A percentile compares a stretch with the other conserved stretches of the same genome.
Evolutionary conservation across 2,113 vertebrate genomes (phyloP).

Genomic region (Takifugu bimaculatus): DNA sequence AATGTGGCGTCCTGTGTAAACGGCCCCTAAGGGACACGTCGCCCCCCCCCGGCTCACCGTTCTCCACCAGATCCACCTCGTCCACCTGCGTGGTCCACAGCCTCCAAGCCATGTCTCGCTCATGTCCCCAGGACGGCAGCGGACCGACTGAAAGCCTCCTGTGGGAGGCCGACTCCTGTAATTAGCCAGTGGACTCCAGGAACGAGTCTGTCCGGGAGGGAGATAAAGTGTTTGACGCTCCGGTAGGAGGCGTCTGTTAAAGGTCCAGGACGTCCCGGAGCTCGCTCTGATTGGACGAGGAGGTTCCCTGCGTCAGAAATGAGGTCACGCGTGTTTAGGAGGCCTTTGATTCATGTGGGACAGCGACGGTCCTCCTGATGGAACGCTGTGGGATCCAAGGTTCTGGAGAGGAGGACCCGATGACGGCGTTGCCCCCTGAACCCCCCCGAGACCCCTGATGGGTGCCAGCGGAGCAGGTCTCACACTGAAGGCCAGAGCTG

Average conservation of each 20-base stretch:
- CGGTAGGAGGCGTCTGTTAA: background rate
- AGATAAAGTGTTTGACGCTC: constrained; percentile 5
- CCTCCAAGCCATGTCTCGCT: constrained; percentile 47
- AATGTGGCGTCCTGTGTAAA: no score
- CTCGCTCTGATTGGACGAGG: constrained; percentile 8
- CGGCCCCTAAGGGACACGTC: no score
- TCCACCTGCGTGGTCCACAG: constrained; percentile 41
- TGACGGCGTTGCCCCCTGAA: no score
- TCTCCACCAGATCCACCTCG: constrained; percentile 48
- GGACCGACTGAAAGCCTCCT: background rate
- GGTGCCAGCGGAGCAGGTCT: no score
- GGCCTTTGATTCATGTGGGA: constrained; percentile 10
- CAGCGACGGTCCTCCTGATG: constrained; percentile 4
- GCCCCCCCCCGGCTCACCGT: constrained; percentile 22
- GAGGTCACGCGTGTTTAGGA: constrained; percentile 24
- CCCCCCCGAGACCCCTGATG: no score
- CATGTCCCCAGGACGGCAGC: background rate
- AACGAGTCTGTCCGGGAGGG: background rate
- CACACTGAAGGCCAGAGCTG: no score
- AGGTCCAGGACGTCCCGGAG: background rate
- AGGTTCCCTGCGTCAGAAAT: background rate
- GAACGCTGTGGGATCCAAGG: constrained; percentile 1
- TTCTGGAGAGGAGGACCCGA: background rate
- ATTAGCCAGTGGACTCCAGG: background rate
- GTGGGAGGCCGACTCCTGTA: constrained; percentile 9